Percentiles rank a stretch among this genome's conserved stretches.
Evolutionary conservation across 2,888 invertebrate species (phyloP).

Genomic region (Macrophya alboannulata): DNA sequence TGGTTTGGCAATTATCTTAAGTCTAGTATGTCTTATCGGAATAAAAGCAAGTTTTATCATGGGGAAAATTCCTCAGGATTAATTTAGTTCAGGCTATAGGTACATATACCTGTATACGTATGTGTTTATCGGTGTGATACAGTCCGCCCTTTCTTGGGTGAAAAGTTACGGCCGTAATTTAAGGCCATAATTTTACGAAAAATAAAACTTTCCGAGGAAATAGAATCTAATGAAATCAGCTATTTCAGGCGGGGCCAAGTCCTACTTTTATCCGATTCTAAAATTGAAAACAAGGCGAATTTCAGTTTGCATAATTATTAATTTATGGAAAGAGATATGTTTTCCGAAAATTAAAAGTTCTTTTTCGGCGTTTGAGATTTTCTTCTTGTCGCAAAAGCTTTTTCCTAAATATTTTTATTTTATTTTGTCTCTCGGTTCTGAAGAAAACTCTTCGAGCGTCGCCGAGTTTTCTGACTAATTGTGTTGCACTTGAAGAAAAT

Average conservation of each 20-base stretch:
- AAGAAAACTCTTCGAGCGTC: background rate
- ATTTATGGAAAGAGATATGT: constrained; percentile 6
- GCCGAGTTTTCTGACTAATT: constrained; percentile 39
- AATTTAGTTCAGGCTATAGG: background rate
- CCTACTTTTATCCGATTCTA: background rate
- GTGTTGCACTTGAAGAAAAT: constrained; percentile 14
- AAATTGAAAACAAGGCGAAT: background rate
- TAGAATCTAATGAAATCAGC: constrained; percentile 1
- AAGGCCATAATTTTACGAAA: background rate
- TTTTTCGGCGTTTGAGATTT: background rate
- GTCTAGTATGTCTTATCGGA: background rate
- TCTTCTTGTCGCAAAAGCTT: background rate
- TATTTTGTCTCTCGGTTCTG: background rate
- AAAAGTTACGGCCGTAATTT: constrained; percentile 25
- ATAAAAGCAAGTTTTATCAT: background rate
- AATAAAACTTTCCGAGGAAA: constrained; percentile 9
- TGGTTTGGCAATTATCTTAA: background rate
- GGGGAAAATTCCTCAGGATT: background rate
- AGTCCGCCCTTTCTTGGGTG: background rate
- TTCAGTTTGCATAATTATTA: constrained; percentile 15
- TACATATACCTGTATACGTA: background rate
- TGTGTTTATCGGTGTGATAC: constrained; percentile 10
- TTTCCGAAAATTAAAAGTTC: background rate
- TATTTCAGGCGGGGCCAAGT: background rate
- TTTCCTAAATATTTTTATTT: background rate